Percentiles rank a stretch among this genome's conserved stretches.
phyloP scores from a whole-genome alignment of 2,113 vertebrate species.

The Sylvietta virens region DNA sequence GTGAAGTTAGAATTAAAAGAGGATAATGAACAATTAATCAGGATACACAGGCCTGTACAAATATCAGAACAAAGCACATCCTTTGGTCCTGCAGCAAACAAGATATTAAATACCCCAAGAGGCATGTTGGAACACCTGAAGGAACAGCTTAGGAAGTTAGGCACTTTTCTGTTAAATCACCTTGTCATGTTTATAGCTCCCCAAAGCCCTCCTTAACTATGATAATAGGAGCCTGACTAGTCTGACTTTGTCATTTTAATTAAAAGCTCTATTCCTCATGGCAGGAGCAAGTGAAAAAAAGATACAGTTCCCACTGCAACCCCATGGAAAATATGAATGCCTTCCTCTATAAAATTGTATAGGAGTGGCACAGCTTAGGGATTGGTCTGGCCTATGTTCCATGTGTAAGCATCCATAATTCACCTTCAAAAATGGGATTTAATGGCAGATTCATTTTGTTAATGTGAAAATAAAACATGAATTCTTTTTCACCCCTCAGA shows the following conservation, averaged over 20 bases:
- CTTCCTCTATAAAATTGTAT: not conserved
- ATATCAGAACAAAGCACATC: not conserved
- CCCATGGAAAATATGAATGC: not conserved
- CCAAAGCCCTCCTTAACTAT: not conserved
- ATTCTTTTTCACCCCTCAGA: not conserved
- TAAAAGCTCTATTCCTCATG: not conserved
- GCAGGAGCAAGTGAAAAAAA: not conserved
- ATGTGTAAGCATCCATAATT: not conserved
- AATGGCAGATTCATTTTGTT: not conserved
- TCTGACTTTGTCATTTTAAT: not conserved
- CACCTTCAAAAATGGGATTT: not conserved
- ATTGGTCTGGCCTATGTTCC: not conserved
- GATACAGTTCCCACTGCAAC: not conserved
- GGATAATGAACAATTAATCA: not conserved
- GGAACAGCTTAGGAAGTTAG: not conserved
- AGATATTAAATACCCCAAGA: not conserved
- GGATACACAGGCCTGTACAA: not conserved
- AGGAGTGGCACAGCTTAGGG: not conserved
- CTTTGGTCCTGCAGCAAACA: not conserved
- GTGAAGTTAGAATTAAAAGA: not conserved
- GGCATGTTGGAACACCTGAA: not conserved
- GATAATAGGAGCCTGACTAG: not conserved
- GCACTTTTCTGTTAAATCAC: not conserved
- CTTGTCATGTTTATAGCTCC: not conserved
- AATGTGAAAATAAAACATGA: rapidly evolving